Percentiles rank a stretch among this genome's conserved stretches.
These are phyloP conservation scores for Nylanderia fulva DNA, from an alignment of 1,140 invertebrate genomes.

Conservation along the genomic window DNA sequence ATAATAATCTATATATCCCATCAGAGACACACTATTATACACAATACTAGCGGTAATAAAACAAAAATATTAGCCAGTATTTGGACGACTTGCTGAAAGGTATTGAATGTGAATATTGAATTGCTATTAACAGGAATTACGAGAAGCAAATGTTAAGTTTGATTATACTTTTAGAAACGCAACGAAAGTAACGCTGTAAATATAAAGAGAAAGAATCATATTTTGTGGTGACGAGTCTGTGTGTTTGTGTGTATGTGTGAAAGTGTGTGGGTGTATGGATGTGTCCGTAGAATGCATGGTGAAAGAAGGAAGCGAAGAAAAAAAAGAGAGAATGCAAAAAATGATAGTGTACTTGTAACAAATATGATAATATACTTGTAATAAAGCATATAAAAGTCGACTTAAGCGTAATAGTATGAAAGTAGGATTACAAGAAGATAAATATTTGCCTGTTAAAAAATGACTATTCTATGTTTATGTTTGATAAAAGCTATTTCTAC, in stretches of 20 bases:
- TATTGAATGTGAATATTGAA: conserved; percentile 65
- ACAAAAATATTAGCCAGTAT: conserved; percentile 75
- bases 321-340: conserved; percentile 25
- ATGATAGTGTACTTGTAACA: conserved; percentile 46
- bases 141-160: conserved; percentile 35
- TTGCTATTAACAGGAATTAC: conserved; percentile 20
- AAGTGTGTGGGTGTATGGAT: not conserved
- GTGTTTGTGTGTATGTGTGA: too few relatives aligned
- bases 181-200: conserved; percentile 75
- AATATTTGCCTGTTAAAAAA: conserved; percentile 82
- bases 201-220: conserved; percentile 75
- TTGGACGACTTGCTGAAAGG: conserved; percentile 74
- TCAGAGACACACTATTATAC: not conserved
- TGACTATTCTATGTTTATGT: conserved; percentile 83
- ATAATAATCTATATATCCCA: conserved; percentile 49
- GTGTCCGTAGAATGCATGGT: conserved; percentile 56
- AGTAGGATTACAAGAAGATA: conserved; percentile 76
- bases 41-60: conserved; percentile 61
- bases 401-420: conserved; percentile 66
- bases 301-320: conserved; percentile 1
- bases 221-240: conserved; percentile 73
- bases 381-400: conserved; percentile 54
- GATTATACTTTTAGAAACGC: conserved; percentile 29
- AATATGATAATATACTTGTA: conserved; percentile 42
- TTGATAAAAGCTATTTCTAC: conserved; percentile 81